A percentile compares a stretch with the other conserved stretches of the same genome.
These are phyloP conservation scores for Anthopleura xanthogrammica DNA, from an alignment of 92 coral and sea anemone species.

Conservation along the genomic window DNA sequence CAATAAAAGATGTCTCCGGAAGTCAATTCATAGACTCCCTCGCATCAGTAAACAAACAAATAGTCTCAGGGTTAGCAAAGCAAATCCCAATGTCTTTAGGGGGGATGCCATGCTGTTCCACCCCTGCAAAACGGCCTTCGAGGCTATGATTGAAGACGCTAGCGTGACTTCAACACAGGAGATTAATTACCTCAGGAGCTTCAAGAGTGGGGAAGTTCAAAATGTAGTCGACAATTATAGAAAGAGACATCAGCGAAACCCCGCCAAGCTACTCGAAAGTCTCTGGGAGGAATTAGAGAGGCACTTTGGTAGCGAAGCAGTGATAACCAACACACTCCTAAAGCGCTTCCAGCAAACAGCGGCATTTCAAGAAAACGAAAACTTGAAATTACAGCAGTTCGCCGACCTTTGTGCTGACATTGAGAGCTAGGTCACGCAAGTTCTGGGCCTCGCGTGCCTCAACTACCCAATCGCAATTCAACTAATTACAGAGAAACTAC, in stretches of 20 bases:
- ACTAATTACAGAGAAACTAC: constrained; percentile 42
- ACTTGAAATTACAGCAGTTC: constrained; percentile 37
- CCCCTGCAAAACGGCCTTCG: constrained; percentile 51
- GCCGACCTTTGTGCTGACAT: constrained; percentile 57
- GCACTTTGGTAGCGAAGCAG: constrained; percentile 52
- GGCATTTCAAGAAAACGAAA: constrained; percentile 35
- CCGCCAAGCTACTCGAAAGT: constrained; percentile 32
- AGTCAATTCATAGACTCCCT: too few relatives aligned
- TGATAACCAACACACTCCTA: constrained; percentile 33
- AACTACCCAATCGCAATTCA: constrained; percentile 44
- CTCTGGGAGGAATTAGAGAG: constrained; percentile 52
- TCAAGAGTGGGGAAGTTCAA: constrained; percentile 39
- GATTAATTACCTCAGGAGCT: constrained; percentile 45
- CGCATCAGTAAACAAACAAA: constrained; percentile 19
- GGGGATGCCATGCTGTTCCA: constrained; percentile 51
- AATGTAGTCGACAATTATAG: constrained; percentile 45
- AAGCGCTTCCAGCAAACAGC: constrained; percentile 38
- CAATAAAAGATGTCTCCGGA: too few relatives aligned
- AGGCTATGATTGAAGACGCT: constrained; percentile 52
- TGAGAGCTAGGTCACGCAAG: constrained; percentile 34
- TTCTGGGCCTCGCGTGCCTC: constrained; percentile 51
- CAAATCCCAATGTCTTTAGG: constrained; percentile 37
- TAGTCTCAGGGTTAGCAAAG: constrained; percentile 40
- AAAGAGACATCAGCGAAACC: constrained; percentile 43
- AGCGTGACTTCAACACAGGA: constrained; percentile 45